Evolutionary conservation across 2,113 vertebrate species (phyloP), one percentile per base, ranked within the genome.

Genomic region (Paramisgurnus dabryanus): DNA sequence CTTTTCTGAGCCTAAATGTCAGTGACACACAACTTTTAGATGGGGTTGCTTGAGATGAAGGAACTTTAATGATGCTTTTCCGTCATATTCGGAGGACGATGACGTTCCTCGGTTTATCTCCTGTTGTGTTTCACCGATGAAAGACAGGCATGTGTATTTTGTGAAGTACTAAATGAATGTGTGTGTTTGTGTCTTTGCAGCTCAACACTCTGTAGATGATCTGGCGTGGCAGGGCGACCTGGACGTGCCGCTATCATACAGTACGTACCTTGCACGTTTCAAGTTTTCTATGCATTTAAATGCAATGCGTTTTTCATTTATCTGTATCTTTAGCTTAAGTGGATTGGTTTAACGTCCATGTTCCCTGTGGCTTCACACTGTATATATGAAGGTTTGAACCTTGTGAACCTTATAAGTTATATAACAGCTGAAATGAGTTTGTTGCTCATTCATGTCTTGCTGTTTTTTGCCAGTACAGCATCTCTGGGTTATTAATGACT

Each of bases 131-230:
- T 12, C 9, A 50, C 11, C 1, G 8, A 50, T 9, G 12, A 50
- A 50, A 50, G 49, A 72, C 40, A 49, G 17, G 7, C 3, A 22
- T 5, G 4, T 57, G 18, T 72, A 6, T n/a, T 22, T 22, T 22
- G 22, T 22, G 22, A 22, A 22, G 22, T 22, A 22, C 22, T 40
- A 18, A 11, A 40, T 5, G 13, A 43, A 53, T 43, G 60, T 63
- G 18, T 43, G 60, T 63, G 18, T 69, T 49, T 72, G 58, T 67
- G 53, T 78, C 5, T 76, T 91, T 81, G 86, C 90, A 94, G 93
- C 91, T 18, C 93, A 94, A 84, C 92, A 91, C 49, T 93, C 93
- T 13, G 84, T 94, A 10, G 92, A 94, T 64, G 91, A 93, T 13
- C 83, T 88, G n/a, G 90, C 91, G 82, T 94, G 93, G 93, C 90